Conservation (phyloP, 2,888 invertebrate genomes). For the Clanis bilineata region DNA sequence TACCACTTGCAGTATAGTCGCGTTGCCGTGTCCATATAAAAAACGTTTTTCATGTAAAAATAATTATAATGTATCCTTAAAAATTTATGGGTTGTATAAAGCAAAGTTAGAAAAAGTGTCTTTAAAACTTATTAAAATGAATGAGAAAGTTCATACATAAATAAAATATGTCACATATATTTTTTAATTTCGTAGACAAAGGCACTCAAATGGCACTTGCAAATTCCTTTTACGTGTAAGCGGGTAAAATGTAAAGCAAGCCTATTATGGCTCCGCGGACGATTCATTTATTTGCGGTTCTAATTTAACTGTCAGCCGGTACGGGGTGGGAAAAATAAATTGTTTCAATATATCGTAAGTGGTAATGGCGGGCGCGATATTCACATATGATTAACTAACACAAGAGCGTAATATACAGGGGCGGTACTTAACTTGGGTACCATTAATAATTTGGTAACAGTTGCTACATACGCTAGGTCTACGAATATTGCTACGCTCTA, state of each 20-base stretch:
- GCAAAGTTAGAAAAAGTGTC: too few relatives aligned
- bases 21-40: too few relatives aligned
- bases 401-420: constrained; percentile 14
- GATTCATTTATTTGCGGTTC: constrained; percentile 56
- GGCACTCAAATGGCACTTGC: background rate
- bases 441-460: constrained; percentile 29
- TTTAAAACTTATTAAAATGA: background rate
- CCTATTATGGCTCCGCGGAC: constrained; percentile 18
- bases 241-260: background rate
- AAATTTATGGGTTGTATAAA: too few relatives aligned
- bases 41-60: too few relatives aligned
- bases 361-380: constrained; percentile 23
- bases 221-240: background rate
- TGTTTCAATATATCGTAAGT: constrained; percentile 39
- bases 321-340: constrained; percentile 48
- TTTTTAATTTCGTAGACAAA: background rate
- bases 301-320: constrained; percentile 60
- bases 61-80: too few relatives aligned
- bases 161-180: background rate
- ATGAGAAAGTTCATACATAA: background rate
- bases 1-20: too few relatives aligned
- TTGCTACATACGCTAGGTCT: constrained; percentile 20
- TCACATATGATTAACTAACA: constrained; percentile 31
- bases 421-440: background rate
- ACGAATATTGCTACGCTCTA: constrained; percentile 17